phyloP scores from a whole-genome alignment of 2,113 vertebrate species.

The Prolemur simus region DNA sequence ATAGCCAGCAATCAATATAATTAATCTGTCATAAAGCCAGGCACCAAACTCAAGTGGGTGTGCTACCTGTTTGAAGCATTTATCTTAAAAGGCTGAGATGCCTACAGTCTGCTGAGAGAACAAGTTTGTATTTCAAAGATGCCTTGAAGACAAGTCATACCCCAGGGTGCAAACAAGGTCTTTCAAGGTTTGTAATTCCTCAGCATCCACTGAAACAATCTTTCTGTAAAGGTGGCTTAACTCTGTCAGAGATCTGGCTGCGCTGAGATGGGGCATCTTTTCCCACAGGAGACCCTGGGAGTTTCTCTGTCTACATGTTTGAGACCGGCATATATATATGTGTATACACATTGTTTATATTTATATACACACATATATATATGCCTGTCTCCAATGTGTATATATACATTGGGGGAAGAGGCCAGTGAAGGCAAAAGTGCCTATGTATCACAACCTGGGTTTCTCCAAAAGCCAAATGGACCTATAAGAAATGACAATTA shows the following conservation, averaged over 20 bases:
- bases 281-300: not conserved
- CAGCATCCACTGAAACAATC: slow-evolving; percentile 17
- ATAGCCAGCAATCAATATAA: not conserved
- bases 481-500: not conserved
- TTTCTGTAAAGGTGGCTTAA: slow-evolving; percentile 9
- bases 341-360: too few species aligned
- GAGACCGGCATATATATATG: too few species aligned
- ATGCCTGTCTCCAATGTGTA: too few species aligned
- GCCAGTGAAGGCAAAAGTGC: not conserved
- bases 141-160: not conserved
- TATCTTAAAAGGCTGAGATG: slow-evolving; percentile 42
- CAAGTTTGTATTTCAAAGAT: slow-evolving; percentile 63
- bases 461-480: not conserved
- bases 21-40: slow-evolving; percentile 44
- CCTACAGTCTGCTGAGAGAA: not conserved
- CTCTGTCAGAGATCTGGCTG: not conserved
- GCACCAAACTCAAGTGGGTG: not conserved
- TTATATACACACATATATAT: too few species aligned
- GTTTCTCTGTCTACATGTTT: not conserved
- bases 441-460: not conserved
- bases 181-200: slow-evolving; percentile 51
- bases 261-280: not conserved
- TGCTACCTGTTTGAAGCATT: not conserved
- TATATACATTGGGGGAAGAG: not conserved
- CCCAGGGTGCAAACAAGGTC: not conserved